Base-by-base conservation (phyloP, 1,140 invertebrate species). In the Heterodera carotae region DNA sequence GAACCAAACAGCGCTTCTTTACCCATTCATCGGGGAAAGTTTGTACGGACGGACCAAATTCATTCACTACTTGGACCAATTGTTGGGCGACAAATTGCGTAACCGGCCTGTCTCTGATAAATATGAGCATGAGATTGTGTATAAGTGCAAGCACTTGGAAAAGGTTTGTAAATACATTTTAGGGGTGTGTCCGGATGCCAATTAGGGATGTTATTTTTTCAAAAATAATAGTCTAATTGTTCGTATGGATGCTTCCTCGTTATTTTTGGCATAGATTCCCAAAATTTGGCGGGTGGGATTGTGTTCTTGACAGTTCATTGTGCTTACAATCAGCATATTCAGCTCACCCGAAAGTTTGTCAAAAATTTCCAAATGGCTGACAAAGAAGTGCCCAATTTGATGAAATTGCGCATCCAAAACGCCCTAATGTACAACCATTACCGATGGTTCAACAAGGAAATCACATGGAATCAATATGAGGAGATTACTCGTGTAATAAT, bases 371-470 rank as follows among this genome's bases (percentile, higher is more conserved):
- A 69, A 25, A 69, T 78, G 3, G 25, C 70, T 25, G 77, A 78
- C 15, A 36, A 29, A 43, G 64, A 64, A 8, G 69, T 68, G 36
- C 77, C 77, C 10, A 78, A 77, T 60, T 29, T 79, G 27, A 66
- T 78, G 77, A 64, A 33, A 34, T 36, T 66, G 7, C 29, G 77
- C 2, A 48, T 76, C 12, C 53, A 36, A 18, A 64, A 77, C 25
- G 74, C 74, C 2, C 27, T 78, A 12, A 5, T 76, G 8, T 78
- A 60, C 69, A 27, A 78, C 69, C 77, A 78, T n/a, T 59, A 34
- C 15, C 15, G 25, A 8, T 78, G 53, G 56, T 25, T 27, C n/a
- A 8, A 78, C n/a, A 33, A 53, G 0, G 56, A 53, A 56, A 48
- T 34, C 29, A 27, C 59, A 10, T 59, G 60, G 43, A 31, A 3